Base-by-base conservation (phyloP, 2,797 vertebrate species). In the Tadarida brasiliensis region DNA sequence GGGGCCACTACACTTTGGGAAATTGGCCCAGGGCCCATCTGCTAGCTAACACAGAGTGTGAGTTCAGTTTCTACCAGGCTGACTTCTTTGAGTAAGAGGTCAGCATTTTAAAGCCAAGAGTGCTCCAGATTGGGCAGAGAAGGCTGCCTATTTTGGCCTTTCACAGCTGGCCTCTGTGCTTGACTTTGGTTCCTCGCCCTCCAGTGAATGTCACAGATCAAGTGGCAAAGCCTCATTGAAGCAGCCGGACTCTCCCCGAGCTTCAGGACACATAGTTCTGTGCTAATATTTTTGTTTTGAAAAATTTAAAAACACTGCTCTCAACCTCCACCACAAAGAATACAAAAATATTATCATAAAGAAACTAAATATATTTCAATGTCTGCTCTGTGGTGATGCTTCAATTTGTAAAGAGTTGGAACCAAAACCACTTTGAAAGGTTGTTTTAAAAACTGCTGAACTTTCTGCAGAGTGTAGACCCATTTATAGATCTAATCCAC, bases 261-360 rank as follows among this genome's bases (percentile, higher is more conserved):
- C 47, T 81, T 67, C 59, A 26, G 95, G 70, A 65, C 74, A 73
- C 54, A 39, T 5, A 28, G 82, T 82, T 78, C 82, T 90, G 15
- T 59, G 51, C 68, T 86, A 54, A 87, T 92, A 26, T 92, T 97
- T 96, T 87, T 96, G 82, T 95, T 96, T 87, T 86, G 85, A 91
- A 88, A 95, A 95, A 56, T 74, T 92, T 73, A 4, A 90, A 96
- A 95, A 63, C 47, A 86, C 51, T 49, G 10, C 35, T 87, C 17
- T 70, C 51, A 67, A 12, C 57, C 47, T 68, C 68, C 16, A 22
- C 89, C 86, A 81, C 77, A 93, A 89, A 92, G 90, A 92, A 73
- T 56, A 87, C 26, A 70, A 83, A 96, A 94, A 91, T 83, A 92
- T 88, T 94, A 80, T 91, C 81, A 12, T 74, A 95, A 90, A 95